A percentile compares a stretch with the other conserved stretches of the same genome.
Conservation (phyloP, 2,797 vertebrate genomes). For the Falco novaeseelandiae region DNA sequence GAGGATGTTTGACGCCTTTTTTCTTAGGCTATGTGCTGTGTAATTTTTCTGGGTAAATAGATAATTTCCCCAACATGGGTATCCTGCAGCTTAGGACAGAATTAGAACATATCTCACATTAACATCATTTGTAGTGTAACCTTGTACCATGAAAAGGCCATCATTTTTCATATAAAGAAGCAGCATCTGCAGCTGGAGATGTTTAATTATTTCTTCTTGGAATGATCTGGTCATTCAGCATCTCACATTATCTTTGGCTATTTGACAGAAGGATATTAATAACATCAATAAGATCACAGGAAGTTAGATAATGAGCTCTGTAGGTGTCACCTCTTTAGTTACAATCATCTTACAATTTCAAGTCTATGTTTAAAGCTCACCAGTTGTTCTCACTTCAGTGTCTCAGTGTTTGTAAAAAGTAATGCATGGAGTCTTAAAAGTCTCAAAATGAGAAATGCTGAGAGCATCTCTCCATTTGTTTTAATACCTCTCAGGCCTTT, state of each 20-base stretch:
- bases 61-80: background rate
- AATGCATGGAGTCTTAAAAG: background rate
- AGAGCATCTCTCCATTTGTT: background rate
- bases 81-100: background rate
- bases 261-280: slow-evolving; percentile 10
- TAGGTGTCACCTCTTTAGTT: background rate
- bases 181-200: background rate
- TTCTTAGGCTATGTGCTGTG: background rate
- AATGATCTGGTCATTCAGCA: background rate
- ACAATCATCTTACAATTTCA: background rate
- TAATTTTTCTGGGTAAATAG: background rate
- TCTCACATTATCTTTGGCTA: background rate
- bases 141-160: background rate
- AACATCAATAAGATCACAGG: background rate
- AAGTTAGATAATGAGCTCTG: background rate
- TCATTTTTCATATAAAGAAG: background rate
- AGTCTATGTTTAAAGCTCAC: background rate
- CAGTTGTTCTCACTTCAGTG: background rate
- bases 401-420: background rate
- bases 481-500: background rate
- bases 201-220: background rate
- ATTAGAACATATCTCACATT: background rate
- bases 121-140: background rate
- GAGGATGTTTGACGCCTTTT: background rate
- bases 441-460: background rate